Base-by-base conservation (phyloP, 2,113 vertebrate species). In the Onychorhynchus coronatus region DNA sequence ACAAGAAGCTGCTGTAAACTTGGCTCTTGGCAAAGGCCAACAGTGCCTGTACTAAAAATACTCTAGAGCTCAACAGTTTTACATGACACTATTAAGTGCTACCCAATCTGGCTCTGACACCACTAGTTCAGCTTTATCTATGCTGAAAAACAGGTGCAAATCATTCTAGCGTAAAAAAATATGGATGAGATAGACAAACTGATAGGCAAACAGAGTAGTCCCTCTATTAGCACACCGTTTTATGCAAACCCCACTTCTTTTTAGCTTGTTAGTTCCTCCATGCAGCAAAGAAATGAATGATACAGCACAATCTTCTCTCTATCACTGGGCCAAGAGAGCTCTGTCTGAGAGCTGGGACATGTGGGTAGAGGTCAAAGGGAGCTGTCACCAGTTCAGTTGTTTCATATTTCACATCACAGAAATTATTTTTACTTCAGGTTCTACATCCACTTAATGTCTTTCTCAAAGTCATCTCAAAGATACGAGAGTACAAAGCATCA, bases 101-200 rank as follows among this genome's bases (percentile, higher is more conserved):
- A 52, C 30, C 37, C 73, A 84, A 14, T 47, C 76, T 81, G 65
- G 20, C 76, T 91, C 70, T 93, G 85, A 93, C 9, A 4, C 46
- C 61, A 56, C 52, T 80, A 77, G 67, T 65, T 71, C 68, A 93
- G 73, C 55, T 96, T 94, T 73, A 91, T 53, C 35, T 94, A 49
- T 79, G 52, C 72, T 84, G 94, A 91, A 91, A 95, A 97, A 93
- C 91, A 95, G 39, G 75, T 88, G 76, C 79, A 89, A 94, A 53
- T 55, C 92, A 75, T 92, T 87, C 82, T 87, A 66, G 88, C 68
- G 76, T 96, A 72, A 91, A 89, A 93, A 91, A 83, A 50, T 56
- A 88, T 22, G 23, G 88, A 85, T 25, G 39, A 93, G 73, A 16
- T 77, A 55, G 37, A 84, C 56, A 92, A 93, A 92, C 65, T 0